Evolutionary conservation across 2,888 invertebrate species (phyloP).

Genomic region (Caenorhabditis sp.): DNA sequence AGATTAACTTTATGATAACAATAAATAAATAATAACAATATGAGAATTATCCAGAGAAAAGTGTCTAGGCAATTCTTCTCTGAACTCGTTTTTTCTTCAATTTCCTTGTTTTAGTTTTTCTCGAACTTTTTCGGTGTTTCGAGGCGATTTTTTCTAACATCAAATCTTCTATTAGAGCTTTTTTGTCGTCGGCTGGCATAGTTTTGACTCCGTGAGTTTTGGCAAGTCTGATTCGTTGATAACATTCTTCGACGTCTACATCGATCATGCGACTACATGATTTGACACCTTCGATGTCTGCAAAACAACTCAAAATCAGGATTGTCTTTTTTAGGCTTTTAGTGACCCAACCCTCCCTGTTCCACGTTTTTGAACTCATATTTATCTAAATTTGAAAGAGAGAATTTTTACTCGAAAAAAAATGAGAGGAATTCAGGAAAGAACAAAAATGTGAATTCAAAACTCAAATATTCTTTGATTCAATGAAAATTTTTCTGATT

Average conservation of each 20-base stretch:
- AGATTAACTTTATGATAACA: no score
- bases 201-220: slow-evolving; percentile 13
- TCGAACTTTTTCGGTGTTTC: not conserved
- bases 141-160: not conserved
- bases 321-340: no score
- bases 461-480: no score
- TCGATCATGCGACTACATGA: slow-evolving; percentile 40
- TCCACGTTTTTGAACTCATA: no score
- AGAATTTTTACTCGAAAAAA: slow-evolving; percentile 1
- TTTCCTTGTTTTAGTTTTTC: not conserved
- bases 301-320: slow-evolving; percentile 3
- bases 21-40: not conserved
- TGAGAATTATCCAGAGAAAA: not conserved
- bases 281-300: slow-evolving; percentile 41
- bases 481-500: no score
- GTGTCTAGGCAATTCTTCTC: not conserved
- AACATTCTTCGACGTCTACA: slow-evolving; percentile 47
- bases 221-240: slow-evolving; percentile 13
- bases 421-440: no score
- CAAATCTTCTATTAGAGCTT: not conserved
- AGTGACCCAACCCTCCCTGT: no score
- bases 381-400: not conserved
- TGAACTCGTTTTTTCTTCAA: not conserved
- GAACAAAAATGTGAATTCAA: no score
- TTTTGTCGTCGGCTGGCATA: not conserved